Percentiles rank a stretch among this genome's conserved stretches.
Evolutionary conservation across 2,797 vertebrate genomes (phyloP).

Genomic region (Anabacerthia variegaticeps): DNA sequence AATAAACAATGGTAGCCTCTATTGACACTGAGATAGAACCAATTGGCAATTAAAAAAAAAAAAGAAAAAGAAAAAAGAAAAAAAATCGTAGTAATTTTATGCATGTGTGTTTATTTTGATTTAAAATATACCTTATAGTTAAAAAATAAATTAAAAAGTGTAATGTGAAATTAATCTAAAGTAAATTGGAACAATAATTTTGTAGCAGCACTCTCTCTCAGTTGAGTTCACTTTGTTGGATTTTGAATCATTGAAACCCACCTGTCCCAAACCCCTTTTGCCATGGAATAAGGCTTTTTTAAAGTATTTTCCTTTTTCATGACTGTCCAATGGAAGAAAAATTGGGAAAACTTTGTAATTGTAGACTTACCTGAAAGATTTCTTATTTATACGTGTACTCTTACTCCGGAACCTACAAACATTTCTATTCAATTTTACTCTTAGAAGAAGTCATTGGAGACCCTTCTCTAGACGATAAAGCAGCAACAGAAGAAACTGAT

Average conservation of each 20-base stretch:
- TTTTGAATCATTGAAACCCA: not conserved
- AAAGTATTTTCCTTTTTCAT: not conserved
- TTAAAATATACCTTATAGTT: not conserved
- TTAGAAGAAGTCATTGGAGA: not conserved
- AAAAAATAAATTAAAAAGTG: not conserved
- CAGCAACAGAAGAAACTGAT: not conserved
- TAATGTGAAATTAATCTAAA: not conserved
- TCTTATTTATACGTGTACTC: not conserved
- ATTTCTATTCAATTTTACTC: not conserved
- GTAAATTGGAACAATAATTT: not conserved
- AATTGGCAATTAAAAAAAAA: not conserved
- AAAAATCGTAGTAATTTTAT: not conserved
- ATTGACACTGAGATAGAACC: not conserved
- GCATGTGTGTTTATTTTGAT: not conserved
- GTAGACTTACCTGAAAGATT: not conserved
- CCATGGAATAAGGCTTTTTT: not conserved
- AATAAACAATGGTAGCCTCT: not conserved
- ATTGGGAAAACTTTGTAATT: not conserved
- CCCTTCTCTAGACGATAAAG: not conserved
- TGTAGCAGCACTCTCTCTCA: not conserved
- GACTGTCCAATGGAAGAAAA: not conserved
- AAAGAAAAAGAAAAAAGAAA: not conserved
- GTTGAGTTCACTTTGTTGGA: not conserved
- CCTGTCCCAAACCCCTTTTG: accelerated
- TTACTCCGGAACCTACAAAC: not conserved